Evolutionary conservation across 2,113 vertebrate species (phyloP), one percentile per base, ranked within the genome.

Genomic region (Camelus dromedarius): DNA sequence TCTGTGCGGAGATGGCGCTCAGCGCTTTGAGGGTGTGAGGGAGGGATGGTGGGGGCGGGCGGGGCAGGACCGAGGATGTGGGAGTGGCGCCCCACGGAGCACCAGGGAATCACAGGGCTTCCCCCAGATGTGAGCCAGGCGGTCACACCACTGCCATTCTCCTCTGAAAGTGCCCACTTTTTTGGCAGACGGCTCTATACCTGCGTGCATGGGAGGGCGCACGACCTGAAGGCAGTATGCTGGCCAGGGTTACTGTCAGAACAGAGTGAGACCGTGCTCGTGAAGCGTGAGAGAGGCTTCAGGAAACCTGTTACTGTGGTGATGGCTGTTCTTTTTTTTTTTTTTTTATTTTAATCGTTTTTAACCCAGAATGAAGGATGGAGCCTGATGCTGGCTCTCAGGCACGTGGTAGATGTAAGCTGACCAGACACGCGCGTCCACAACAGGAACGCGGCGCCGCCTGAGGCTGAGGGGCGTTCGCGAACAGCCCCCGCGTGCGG

Each of bases 101-200:
- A 12, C 7, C 2, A 3, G 4, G 15, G 67, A 30, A 9, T 3
- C 2, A 0, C 3, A 2, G 1, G 8, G 3, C 42, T 28, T 1
- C 11, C 42, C 70, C n/a, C 24, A 1, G 8, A 3, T 7, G 22
- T 3, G 6, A 9, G 24, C 6, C 50, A 2, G 0, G 15, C 13
- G 1, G 0, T 7, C 11, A 35, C 16, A 28, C 13, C 0, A 0
- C 0, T 1, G 60, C 14, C 26, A 0, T 2, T 24, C 38, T 4
- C 8, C 11, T 0, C 8, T 8, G 0, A 26, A 26, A 19, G 2
- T 12, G 1, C 24, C 20, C 0, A 4, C 70, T 50, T 32, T 18
- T n/a, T 35, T 18, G 16, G 54, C 42, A 24, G 60, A 35, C n/a
- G 4, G 0, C 2, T 28, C 26, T 4, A 0, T 6, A 1, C 1